A percentile compares a stretch with the other conserved stretches of the same genome.
Evolutionary conservation across 2,888 invertebrate genomes (phyloP).

Genomic region (Ypsolopha scabrella): DNA sequence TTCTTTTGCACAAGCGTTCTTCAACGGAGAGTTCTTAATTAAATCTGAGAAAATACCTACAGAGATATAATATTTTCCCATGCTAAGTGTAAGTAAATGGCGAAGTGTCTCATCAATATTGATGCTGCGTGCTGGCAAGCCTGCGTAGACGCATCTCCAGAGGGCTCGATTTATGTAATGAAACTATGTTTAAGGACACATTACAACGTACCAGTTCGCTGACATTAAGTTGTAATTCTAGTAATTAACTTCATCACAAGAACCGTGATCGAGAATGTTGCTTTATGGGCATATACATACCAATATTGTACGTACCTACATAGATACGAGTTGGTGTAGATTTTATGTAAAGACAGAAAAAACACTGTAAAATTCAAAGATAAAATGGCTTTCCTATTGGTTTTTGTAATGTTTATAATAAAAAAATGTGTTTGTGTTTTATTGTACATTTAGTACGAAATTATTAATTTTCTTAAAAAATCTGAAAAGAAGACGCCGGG

Average conservation of each 20-base stretch:
- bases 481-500: too few species aligned
- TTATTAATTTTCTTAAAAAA: too few species aligned
- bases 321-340: not conserved
- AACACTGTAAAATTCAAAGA: too few species aligned
- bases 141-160: not conserved
- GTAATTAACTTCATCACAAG: conserved; percentile 54
- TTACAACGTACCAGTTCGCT: conserved; percentile 34
- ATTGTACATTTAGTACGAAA: too few species aligned
- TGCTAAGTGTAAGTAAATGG: not conserved
- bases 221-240: conserved; percentile 34
- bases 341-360: not conserved
- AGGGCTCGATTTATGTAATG: conserved; percentile 14
- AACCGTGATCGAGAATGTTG: conserved; percentile 23
- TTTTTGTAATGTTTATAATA: too few species aligned
- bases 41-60: too few species aligned
- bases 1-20: too few species aligned
- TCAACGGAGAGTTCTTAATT: not conserved
- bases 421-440: too few species aligned
- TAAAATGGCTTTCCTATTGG: too few species aligned
- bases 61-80: not conserved
- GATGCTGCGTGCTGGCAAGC: not conserved
- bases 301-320: not conserved
- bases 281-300: conserved; percentile 29
- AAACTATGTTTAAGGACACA: conserved; percentile 38
- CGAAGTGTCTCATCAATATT: not conserved